Conservation (phyloP, 2,113 vertebrate genomes). For the Alethe diademata region DNA sequence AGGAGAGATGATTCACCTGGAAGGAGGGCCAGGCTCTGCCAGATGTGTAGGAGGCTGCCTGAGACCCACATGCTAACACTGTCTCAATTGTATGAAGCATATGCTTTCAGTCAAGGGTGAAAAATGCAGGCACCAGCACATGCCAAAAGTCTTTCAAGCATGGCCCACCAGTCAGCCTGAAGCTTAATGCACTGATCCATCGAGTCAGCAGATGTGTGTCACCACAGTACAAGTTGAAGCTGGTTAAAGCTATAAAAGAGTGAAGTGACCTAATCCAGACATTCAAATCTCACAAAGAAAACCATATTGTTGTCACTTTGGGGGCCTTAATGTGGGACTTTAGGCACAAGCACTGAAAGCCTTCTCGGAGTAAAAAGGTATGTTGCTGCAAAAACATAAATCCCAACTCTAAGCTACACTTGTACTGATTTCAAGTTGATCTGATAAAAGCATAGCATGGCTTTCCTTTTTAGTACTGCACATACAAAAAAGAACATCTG, state of each 20-base stretch:
- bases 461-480: constrained; percentile 50
- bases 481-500: constrained; percentile 55
- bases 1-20: constrained; percentile 93
- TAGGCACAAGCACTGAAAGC: constrained; percentile 46
- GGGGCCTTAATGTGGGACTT: constrained; percentile 53
- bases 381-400: constrained; percentile 17
- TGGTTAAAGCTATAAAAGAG: constrained; percentile 84
- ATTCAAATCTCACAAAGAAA: constrained; percentile 74
- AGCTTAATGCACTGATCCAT: constrained; percentile 83
- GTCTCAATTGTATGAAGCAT: constrained; percentile 92
- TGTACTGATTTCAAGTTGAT: constrained; percentile 21
- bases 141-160: constrained; percentile 96
- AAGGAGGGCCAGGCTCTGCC: constrained; percentile 89
- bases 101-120: constrained; percentile 97
- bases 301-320: constrained; percentile 64
- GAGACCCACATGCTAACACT: constrained; percentile 88
- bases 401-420: constrained; percentile 23
- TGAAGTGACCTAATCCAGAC: constrained; percentile 85
- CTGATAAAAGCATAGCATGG: constrained; percentile 52
- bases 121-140: constrained; percentile 92
- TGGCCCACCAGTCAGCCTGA: constrained; percentile 90
- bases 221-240: constrained; percentile 90
- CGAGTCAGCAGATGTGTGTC: constrained; percentile 93
- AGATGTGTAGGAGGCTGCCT: constrained; percentile 93
- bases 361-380: background rate